These are phyloP conservation scores for Umimayanthus chanpuru DNA, from an alignment of 92 coral and sea anemone species.

Conservation along the genomic window DNA sequence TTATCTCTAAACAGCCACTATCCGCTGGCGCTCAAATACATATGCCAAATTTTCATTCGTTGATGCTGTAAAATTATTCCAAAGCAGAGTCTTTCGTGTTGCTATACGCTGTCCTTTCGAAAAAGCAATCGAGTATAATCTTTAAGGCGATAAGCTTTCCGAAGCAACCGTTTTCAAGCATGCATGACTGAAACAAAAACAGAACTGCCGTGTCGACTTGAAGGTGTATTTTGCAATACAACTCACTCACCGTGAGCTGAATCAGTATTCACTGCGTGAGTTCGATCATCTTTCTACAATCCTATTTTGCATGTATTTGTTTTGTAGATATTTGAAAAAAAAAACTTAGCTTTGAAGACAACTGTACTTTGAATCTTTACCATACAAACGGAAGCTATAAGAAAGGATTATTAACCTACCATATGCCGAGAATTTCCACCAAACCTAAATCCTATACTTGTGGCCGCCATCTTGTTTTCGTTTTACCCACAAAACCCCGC, in stretches of 20 bases:
- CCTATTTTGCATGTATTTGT: not conserved
- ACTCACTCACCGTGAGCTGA: not conserved
- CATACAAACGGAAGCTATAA: not conserved
- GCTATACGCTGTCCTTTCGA: too few species aligned
- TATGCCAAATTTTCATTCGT: not conserved
- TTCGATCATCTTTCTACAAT: not conserved
- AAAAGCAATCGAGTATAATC: too few species aligned
- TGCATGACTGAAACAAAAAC: not conserved
- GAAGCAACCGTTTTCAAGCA: not conserved
- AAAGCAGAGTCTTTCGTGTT: too few species aligned
- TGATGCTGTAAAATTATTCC: not conserved
- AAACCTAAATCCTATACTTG: conserved; percentile 5
- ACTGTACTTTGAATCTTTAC: not conserved
- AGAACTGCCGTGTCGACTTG: not conserved
- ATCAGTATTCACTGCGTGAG: not conserved
- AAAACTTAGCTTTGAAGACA: not conserved
- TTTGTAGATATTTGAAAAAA: not conserved
- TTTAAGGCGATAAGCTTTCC: not conserved
- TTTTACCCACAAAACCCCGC: conserved; percentile 1
- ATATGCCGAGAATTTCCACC: conserved; percentile 6
- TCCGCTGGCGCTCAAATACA: not conserved
- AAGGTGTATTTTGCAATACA: not conserved
- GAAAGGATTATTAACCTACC: conserved; percentile 24
- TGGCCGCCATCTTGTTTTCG: conserved; percentile 32
- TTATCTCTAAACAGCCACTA: not conserved